Conservation (phyloP, 2,888 invertebrate genomes). For the Philereme vetulata region DNA sequence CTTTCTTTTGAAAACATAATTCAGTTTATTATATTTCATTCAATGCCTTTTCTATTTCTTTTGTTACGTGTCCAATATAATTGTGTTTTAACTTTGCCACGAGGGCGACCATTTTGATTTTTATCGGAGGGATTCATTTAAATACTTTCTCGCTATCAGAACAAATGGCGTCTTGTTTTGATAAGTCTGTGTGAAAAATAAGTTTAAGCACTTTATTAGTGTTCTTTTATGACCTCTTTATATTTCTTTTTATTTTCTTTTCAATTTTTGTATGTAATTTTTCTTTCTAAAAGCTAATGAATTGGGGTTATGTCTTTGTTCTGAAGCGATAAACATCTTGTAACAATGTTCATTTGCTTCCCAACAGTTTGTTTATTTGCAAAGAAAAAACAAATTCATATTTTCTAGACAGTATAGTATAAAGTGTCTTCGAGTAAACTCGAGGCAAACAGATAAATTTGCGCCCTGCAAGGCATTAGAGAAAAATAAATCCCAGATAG, state of each 20-base stretch:
- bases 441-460: slow-evolving; percentile 30
- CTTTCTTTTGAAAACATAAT: slow-evolving; percentile 63
- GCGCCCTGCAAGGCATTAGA: slow-evolving; percentile 33
- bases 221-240: slow-evolving; percentile 28
- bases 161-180: slow-evolving; percentile 46
- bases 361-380: not conserved
- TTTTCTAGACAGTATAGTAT: slow-evolving; percentile 10
- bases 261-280: slow-evolving; percentile 25
- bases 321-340: slow-evolving; percentile 19
- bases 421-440: slow-evolving; percentile 20
- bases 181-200: slow-evolving; percentile 43
- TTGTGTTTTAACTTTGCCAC: slow-evolving; percentile 44
- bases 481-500: slow-evolving; percentile 39
- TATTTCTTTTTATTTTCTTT: slow-evolving; percentile 26
- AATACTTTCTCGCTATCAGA: slow-evolving; percentile 67
- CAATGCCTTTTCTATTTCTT: slow-evolving; percentile 75
- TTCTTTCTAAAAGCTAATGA: slow-evolving; percentile 18
- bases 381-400: slow-evolving; percentile 9
- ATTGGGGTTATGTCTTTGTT: slow-evolving; percentile 22
- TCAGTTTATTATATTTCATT: slow-evolving; percentile 74
- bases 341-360: not conserved
- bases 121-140: slow-evolving; percentile 73
- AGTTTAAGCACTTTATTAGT: slow-evolving; percentile 32
- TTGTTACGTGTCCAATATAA: slow-evolving; percentile 42
- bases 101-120: slow-evolving; percentile 58